Evolutionary conservation across 2,113 vertebrate species (phyloP).

Genomic region (Amazona guildingii): DNA sequence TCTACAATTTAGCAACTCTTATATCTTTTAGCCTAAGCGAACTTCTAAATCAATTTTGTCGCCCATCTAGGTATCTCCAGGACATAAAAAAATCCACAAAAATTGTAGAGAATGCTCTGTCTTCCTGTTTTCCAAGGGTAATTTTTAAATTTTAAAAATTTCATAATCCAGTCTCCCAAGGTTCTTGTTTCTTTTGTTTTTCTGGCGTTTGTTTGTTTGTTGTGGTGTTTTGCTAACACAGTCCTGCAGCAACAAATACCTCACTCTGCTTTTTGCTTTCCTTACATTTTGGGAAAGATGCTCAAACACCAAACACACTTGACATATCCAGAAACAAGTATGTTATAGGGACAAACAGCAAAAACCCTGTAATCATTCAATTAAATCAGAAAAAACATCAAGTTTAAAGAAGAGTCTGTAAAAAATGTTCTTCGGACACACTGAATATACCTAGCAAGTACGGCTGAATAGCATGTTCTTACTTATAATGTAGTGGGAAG

Average conservation of each 20-base stretch:
- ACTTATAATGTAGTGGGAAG: slow-evolving; percentile 91
- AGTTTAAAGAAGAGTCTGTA: background rate
- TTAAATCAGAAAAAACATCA: background rate
- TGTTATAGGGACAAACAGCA: background rate
- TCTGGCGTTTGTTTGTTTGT: background rate
- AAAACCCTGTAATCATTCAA: background rate
- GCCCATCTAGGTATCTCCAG: rapidly evolving
- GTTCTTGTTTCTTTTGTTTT: rapidly evolving
- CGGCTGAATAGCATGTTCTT: background rate
- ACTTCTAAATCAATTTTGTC: background rate
- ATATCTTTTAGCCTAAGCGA: background rate
- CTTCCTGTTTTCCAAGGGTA: background rate
- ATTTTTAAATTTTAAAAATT: background rate
- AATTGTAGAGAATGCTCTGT: background rate
- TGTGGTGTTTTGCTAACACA: background rate
- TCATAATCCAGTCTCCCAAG: background rate
- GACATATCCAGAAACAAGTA: background rate
- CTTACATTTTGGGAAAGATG: background rate
- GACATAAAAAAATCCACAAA: background rate
- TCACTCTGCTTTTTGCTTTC: background rate
- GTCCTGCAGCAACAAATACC: background rate
- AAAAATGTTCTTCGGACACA: background rate
- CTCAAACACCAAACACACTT: background rate
- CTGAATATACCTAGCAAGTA: background rate
- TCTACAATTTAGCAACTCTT: background rate